phyloP scores from a whole-genome alignment of 2,113 vertebrate species.

The Paralichthys olivaceus region DNA sequence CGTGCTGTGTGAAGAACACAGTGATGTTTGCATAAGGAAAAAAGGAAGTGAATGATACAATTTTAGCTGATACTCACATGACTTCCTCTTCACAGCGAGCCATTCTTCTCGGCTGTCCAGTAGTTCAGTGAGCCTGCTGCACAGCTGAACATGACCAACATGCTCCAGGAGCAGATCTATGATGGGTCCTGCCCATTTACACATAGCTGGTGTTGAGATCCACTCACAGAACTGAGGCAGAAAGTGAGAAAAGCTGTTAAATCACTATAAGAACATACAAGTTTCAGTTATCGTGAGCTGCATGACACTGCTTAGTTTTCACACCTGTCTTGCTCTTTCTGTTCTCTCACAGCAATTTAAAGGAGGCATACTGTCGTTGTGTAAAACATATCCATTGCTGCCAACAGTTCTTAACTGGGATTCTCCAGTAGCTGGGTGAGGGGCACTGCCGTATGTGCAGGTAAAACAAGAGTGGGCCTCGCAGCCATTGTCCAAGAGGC shows the following conservation, averaged over 20 bases:
- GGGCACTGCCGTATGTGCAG: slow-evolving; percentile 84
- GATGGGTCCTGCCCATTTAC: slow-evolving; percentile 89
- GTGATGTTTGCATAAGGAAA: neutral
- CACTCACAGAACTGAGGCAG: slow-evolving; percentile 95
- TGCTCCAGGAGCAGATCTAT: slow-evolving; percentile 94
- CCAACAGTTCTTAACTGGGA: slow-evolving; percentile 35
- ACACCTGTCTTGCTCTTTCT: slow-evolving; percentile 67
- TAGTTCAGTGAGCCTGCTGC: slow-evolving; percentile 87
- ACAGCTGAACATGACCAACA: slow-evolving; percentile 90
- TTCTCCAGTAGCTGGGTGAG: slow-evolving; percentile 80
- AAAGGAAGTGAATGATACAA: slow-evolving; percentile 6
- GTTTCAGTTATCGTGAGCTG: neutral
- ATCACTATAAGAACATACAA: slow-evolving; percentile 1
- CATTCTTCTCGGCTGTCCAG: slow-evolving; percentile 92
- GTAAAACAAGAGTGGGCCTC: slow-evolving; percentile 88
- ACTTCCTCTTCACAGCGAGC: slow-evolving; percentile 88
- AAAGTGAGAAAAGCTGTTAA: slow-evolving; percentile 3
- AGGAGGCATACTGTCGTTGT: slow-evolving; percentile 32
- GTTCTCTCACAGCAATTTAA: slow-evolving; percentile 60
- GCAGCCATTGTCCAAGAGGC: slow-evolving; percentile 90
- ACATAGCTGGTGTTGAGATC: slow-evolving; percentile 87
- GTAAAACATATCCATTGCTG: slow-evolving; percentile 31
- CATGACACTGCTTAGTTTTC: neutral
- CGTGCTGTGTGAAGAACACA: slow-evolving; percentile 22
- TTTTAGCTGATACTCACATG: slow-evolving; percentile 81